Evolutionary conservation across 2,113 vertebrate genomes (phyloP).

Genomic region (Halcyon senegalensis): DNA sequence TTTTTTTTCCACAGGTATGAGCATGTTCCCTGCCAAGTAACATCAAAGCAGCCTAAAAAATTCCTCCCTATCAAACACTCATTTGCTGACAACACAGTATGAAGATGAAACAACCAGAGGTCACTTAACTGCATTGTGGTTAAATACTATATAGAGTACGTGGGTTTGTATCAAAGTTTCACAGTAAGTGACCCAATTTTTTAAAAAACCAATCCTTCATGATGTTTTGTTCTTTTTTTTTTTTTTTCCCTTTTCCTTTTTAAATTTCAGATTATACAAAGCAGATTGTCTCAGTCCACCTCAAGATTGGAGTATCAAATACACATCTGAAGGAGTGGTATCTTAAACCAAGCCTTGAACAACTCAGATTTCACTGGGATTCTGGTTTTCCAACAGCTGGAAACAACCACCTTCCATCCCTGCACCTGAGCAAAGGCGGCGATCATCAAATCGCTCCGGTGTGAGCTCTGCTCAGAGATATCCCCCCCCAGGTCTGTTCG

Average conservation of each 20-base stretch:
- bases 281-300: background rate
- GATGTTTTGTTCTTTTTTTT: conserved; percentile 67
- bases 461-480: background rate
- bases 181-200: conserved; percentile 95
- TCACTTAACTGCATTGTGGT: conserved; percentile 92
- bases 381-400: background rate
- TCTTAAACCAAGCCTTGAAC: conserved; percentile 93
- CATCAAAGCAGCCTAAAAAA: conserved; percentile 5
- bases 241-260: background rate
- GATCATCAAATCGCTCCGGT: background rate
- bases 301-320: conserved; percentile 35
- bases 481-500: conserved; percentile 39
- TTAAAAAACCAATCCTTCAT: conserved; percentile 93
- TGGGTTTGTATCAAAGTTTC: conserved; percentile 81
- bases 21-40: background rate
- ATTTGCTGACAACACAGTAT: conserved; percentile 92
- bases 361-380: conserved; percentile 81
- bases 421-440: background rate
- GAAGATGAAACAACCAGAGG: conserved; percentile 94
- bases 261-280: background rate
- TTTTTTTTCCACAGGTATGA: background rate
- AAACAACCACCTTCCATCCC: background rate
- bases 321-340: conserved; percentile 97
- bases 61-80: conserved; percentile 6
- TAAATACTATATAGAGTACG: conserved; percentile 80